These are phyloP conservation scores for Iselma pallidipennis DNA, from an alignment of 2,888 invertebrate species.

Conservation along the genomic window DNA sequence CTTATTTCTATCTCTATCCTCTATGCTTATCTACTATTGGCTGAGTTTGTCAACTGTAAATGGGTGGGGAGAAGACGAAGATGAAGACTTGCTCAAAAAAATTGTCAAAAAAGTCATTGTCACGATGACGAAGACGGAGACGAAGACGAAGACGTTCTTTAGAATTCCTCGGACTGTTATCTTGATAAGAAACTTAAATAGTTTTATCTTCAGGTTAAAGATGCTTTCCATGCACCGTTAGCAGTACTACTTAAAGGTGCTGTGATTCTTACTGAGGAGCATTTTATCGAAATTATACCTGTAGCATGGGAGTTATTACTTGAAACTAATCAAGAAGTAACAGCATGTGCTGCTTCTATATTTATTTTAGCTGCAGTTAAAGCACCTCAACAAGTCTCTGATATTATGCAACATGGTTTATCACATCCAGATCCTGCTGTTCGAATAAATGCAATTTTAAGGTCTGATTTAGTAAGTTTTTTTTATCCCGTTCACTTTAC, in stretches of 20 bases:
- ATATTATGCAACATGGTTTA: conserved; percentile 86
- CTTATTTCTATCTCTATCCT: too few species aligned
- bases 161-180: not conserved
- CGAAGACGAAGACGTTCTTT: too few species aligned
- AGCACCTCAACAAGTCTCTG: conserved; percentile 85
- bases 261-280: conserved; percentile 83
- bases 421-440: conserved; percentile 82
- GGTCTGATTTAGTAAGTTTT: conserved; percentile 54
- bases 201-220: conserved; percentile 80
- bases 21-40: too few species aligned
- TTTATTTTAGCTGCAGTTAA: conserved; percentile 94
- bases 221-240: conserved; percentile 87
- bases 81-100: too few species aligned
- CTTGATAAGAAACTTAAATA: not conserved
- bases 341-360: conserved; percentile 82
- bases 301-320: conserved; percentile 95
- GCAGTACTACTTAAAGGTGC: conserved; percentile 88
- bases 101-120: too few species aligned
- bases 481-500: not conserved
- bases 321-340: conserved; percentile 88
- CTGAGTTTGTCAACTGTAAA: too few species aligned
- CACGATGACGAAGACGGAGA: too few species aligned
- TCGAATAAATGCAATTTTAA: conserved; percentile 80
- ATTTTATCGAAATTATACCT: conserved; percentile 85
- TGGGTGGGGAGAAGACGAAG: too few species aligned